Percentiles rank a stretch among this genome's conserved stretches.
These are phyloP conservation scores for Tenodera sinensis DNA, from an alignment of 2,888 invertebrate species.

Conservation along the genomic window DNA sequence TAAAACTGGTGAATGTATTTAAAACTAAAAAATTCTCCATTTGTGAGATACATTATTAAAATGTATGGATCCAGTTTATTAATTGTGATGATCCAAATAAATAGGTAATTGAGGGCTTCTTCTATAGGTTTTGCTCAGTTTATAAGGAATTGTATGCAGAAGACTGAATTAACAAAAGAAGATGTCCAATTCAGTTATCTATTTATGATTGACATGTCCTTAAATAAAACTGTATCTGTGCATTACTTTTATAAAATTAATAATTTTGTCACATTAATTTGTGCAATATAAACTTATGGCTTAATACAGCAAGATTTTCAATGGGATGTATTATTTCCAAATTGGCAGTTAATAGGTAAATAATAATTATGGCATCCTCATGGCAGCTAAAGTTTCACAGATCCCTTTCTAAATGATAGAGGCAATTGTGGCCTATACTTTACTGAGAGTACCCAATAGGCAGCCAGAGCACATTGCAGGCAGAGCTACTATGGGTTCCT, in stretches of 20 bases:
- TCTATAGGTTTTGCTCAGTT: no score
- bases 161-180: no score
- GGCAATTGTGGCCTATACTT: no score
- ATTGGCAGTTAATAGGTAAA: background rate
- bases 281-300: background rate
- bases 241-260: background rate
- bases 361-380: background rate
- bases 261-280: background rate
- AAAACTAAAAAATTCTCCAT: background rate
- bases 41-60: background rate
- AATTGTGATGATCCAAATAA: background rate
- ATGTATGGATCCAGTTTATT: background rate
- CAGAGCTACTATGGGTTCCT: no score
- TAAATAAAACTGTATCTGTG: background rate
- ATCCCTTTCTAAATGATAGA: no score
- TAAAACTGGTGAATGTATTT: background rate
- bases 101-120: background rate
- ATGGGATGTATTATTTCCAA: background rate
- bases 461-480: no score
- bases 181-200: no score
- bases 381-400: no score
- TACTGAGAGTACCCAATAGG: no score
- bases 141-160: no score
- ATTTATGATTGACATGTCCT: no score
- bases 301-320: background rate